A percentile compares a stretch with the other conserved stretches of the same genome.
phyloP scores from a whole-genome alignment of 2,888 invertebrate species.

The Zygothrica quintamaculata region DNA sequence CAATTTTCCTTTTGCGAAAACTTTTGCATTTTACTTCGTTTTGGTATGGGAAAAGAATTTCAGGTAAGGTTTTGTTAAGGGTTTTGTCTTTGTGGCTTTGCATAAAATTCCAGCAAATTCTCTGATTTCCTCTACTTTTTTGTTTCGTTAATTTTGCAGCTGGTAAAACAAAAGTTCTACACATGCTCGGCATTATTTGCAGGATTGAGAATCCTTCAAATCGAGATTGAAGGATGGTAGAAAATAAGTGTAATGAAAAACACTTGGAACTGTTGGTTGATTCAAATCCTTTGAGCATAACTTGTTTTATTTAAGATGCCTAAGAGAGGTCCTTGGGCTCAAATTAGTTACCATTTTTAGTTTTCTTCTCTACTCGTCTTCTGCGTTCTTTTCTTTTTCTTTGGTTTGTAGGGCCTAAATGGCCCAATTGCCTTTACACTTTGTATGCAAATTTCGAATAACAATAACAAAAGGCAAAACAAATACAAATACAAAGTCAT shows the following conservation, averaged over 20 bases:
- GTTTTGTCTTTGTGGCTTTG: no score
- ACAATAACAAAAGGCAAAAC: conserved; percentile 41
- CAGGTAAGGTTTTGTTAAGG: neutral
- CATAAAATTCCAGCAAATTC: no score
- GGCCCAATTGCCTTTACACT: conserved; percentile 56
- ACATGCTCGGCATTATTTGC: neutral
- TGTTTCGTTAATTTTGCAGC: neutral
- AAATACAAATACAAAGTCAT: conserved; percentile 11
- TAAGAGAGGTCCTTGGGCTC: conserved; percentile 40
- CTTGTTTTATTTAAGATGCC: conserved; percentile 27
- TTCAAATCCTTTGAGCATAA: conserved; percentile 20
- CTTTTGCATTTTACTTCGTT: no score
- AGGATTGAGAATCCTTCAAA: conserved; percentile 9
- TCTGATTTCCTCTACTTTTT: no score
- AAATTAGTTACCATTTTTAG: conserved; percentile 61
- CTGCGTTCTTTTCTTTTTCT: no score
- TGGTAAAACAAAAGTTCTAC: conserved; percentile 9
- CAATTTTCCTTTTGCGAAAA: no score
- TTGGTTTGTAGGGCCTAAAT: conserved; percentile 65
- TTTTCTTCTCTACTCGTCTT: no score
- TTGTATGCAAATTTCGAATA: conserved; percentile 62
- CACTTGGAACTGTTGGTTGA: conserved; percentile 6
- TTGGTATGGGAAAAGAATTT: no score
- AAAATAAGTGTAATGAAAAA: conserved; percentile 35
- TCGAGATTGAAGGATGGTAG: conserved; percentile 25